Conservation (phyloP, 2,797 vertebrate species). For the Xenops minutus region DNA sequence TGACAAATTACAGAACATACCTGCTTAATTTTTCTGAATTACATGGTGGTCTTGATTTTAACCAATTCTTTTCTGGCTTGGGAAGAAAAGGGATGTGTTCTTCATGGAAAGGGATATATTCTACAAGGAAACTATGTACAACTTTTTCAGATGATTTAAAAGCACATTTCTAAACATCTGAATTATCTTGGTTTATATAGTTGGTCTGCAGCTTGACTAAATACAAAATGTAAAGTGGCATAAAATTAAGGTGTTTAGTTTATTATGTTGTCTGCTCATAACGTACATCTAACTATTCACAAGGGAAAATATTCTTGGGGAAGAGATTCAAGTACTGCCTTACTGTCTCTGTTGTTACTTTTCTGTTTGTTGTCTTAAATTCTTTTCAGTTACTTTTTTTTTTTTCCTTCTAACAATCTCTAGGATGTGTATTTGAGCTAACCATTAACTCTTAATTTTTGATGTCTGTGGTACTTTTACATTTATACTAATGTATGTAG, state of each 20-base stretch:
- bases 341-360: background rate
- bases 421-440: background rate
- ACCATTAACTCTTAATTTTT: background rate
- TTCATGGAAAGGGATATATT: background rate
- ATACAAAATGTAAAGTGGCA: background rate
- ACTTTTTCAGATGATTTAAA: background rate
- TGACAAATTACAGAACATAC: background rate
- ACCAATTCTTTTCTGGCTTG: background rate
- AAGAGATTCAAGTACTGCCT: background rate
- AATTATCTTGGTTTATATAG: background rate
- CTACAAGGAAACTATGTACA: background rate
- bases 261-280: background rate
- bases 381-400: background rate
- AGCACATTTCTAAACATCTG: background rate
- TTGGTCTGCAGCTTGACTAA: background rate
- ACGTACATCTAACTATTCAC: background rate
- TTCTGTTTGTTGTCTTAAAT: background rate
- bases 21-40: background rate
- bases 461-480: background rate
- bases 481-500: constrained; percentile 9
- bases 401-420: background rate
- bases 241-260: background rate
- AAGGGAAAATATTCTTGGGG: background rate
- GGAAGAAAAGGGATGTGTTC: background rate
- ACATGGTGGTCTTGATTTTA: background rate